Base-by-base conservation (phyloP, 2,888 invertebrate species). In the Phrixothrix hirtus region DNA sequence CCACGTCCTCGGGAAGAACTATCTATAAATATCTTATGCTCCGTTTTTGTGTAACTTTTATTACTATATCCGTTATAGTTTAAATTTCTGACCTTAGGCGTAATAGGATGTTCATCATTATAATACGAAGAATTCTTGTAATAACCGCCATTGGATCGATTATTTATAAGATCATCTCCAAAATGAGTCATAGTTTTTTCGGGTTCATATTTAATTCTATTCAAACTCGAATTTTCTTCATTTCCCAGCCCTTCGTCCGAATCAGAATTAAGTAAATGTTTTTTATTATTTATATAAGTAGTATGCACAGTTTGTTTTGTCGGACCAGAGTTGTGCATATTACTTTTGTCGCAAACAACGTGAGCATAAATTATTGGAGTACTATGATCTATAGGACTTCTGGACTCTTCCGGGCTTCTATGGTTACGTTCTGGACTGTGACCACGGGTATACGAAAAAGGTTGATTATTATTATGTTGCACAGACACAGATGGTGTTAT, bases 161-260 rank as follows among this genome's bases (percentile, higher is more conserved):
- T 11, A 10, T 37, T 21, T 6, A 10, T 9, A n/a, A n/a, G 16
- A n/a, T 79, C 78, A 50, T 80, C 78, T 37, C 78, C 77, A 58
- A 81, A 79, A 39, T 77, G 75, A 1, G 72, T 71, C 11, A 68
- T 57, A 4, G 63, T 60, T 51, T 70, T 71, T 25, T 68, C 63
- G 6, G 58, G 47, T 17, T 59, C 60, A 38, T 67, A 68, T 55
- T 69, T 69, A 15, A 67, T 52, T 41, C 55, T 59, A 59, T 78
- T 77, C 43, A 68, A 69, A 43, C 79, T 75, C 42, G 78, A 77
- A 55, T 68, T 71, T 56, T 83, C 83, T 68, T 89, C 89, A 46
- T 86, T 83, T 1, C 89, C 89, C n/a, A 89, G 74, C 0, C 89
- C 89, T 72, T 89, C 89, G 60, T 89, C 89, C 69, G 89, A 89